phyloP scores from a whole-genome alignment of 2,888 invertebrate genomes.

The Thecophora atra region DNA sequence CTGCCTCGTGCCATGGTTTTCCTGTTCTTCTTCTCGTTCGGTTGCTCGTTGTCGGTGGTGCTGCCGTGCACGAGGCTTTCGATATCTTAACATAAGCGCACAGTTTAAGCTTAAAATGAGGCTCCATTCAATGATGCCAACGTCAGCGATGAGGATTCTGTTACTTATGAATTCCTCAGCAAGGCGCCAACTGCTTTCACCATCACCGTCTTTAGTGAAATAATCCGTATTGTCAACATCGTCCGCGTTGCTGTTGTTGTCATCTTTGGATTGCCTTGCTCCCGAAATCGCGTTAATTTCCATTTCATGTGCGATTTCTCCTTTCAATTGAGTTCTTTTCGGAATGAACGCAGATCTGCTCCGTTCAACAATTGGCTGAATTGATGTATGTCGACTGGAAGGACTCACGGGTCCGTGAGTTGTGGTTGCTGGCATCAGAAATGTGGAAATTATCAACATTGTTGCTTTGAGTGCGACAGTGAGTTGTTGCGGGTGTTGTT shows the following conservation, averaged over 20 bases:
- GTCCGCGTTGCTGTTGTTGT: neutral
- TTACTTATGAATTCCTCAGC: neutral
- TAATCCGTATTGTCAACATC: neutral
- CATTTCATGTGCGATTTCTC: conserved; percentile 6
- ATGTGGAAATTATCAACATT: neutral
- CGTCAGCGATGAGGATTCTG: conserved; percentile 27
- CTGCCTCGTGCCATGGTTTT: neutral
- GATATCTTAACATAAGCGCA: conserved; percentile 13
- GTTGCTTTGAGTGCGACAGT: neutral
- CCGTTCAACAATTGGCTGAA: conserved; percentile 32
- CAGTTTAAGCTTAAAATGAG: conserved; percentile 13
- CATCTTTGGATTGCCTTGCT: neutral
- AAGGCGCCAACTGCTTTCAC: neutral
- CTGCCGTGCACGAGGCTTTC: conserved; percentile 21
- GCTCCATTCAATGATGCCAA: conserved; percentile 27
- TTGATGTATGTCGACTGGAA: conserved; percentile 13
- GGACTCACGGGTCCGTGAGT: neutral
- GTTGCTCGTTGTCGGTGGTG: conserved; percentile 32
- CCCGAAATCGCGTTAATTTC: conserved; percentile 20
- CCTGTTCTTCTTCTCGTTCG: conserved; percentile 32
- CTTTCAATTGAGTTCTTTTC: conserved; percentile 17
- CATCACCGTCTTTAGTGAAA: neutral
- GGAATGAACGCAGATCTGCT: conserved; percentile 10
- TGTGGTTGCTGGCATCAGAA: conserved; percentile 1
- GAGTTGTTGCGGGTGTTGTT: neutral